Conservation (phyloP, 2,113 vertebrate species). For the Meles meles region DNA sequence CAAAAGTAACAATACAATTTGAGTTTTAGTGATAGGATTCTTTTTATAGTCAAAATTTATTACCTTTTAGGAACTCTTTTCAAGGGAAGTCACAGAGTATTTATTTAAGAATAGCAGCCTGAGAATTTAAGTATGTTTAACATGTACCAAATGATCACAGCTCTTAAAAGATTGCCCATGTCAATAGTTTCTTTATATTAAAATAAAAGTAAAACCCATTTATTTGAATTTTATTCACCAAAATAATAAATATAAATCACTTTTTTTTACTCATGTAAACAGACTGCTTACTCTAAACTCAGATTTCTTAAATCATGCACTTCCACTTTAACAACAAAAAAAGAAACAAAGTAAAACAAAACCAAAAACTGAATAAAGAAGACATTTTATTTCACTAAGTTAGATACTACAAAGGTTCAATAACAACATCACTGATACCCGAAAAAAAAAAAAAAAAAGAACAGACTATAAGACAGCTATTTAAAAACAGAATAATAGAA, state of each 20-base stretch:
- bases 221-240: not conserved
- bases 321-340: not conserved
- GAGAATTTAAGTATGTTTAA: not conserved
- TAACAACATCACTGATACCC: not conserved
- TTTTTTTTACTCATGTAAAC: not conserved
- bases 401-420: not conserved
- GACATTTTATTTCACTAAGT: not conserved
- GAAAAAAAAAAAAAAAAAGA: not conserved
- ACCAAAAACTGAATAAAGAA: not conserved
- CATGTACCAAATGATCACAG: slow-evolving; percentile 4
- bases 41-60: slow-evolving; percentile 2
- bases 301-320: not conserved
- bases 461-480: not conserved
- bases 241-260: slow-evolving; percentile 8
- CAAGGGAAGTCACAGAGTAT: not conserved
- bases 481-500: slow-evolving; percentile 29
- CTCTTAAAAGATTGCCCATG: not conserved
- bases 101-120: not conserved
- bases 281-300: not conserved
- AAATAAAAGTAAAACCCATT: slow-evolving; percentile 35
- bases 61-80: not conserved
- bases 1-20: not conserved
- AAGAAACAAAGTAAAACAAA: not conserved
- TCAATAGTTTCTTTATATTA: not conserved
- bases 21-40: not conserved